Evolutionary conservation across 2,888 invertebrate genomes (phyloP).

Genomic region (Nemotelus nigrinus): DNA sequence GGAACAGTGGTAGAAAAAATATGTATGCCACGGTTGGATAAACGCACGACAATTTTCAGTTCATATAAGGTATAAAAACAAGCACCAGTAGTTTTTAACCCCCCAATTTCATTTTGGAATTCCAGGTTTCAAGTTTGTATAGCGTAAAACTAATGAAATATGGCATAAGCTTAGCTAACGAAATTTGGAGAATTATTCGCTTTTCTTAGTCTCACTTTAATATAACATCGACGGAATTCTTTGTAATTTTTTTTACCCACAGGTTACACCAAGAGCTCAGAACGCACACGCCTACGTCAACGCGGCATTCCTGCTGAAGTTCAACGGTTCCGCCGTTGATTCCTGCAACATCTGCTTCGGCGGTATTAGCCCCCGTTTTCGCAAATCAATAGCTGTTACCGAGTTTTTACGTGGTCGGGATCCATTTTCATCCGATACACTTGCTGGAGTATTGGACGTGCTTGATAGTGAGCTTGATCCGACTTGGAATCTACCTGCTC

Average conservation of each 20-base stretch:
- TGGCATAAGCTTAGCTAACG: no score
- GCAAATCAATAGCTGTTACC: conserved; percentile 69
- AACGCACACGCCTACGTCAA: conserved; percentile 78
- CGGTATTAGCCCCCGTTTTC: conserved; percentile 67
- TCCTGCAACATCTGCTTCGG: conserved; percentile 70
- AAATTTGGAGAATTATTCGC: no score
- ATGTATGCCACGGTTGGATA: conserved; percentile 69
- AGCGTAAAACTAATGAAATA: no score
- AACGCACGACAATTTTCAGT: conserved; percentile 67
- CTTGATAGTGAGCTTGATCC: conserved; percentile 73
- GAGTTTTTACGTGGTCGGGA: conserved; percentile 62
- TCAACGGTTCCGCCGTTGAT: conserved; percentile 59
- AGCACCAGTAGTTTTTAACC: no score
- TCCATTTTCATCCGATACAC: conserved; percentile 65
- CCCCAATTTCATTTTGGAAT: no score
- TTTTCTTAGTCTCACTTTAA: no score
- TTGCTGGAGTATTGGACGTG: conserved; percentile 67
- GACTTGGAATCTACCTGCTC: conserved; percentile 72
- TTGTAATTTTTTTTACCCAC: background rate
- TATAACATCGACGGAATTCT: no score
- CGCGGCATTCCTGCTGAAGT: conserved; percentile 72
- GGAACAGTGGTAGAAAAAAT: conserved; percentile 73
- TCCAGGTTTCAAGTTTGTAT: no score
- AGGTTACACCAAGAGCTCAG: conserved; percentile 75
- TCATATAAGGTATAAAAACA: conserved; percentile 72